Percentiles rank a stretch among this genome's conserved stretches.
Evolutionary conservation across 2,113 vertebrate genomes (phyloP).

Genomic region (Phyllopteryx taeniolatus): DNA sequence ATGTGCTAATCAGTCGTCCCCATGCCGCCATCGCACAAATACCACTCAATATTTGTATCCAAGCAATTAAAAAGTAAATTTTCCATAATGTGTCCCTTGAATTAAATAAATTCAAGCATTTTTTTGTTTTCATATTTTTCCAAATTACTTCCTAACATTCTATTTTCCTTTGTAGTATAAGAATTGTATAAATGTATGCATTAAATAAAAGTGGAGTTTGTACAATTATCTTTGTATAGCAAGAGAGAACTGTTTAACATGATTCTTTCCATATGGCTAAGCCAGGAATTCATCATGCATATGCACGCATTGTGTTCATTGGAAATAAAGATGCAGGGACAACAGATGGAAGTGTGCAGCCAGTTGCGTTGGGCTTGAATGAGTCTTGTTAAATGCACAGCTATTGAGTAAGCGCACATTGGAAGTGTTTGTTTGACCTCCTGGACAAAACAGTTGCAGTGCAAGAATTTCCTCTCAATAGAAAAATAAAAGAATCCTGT

Average conservation of each 20-base stretch:
- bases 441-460: neutral
- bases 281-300: constrained; percentile 4
- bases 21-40: too few species aligned
- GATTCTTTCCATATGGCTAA: constrained; percentile 33
- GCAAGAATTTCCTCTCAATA: neutral
- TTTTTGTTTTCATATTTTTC: too few species aligned
- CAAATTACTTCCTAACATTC: too few species aligned
- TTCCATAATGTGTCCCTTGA: too few species aligned
- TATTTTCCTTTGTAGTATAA: too few species aligned
- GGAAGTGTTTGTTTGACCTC: neutral
- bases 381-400: neutral
- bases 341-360: constrained; percentile 20
- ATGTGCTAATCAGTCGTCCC: too few species aligned
- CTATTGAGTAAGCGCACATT: neutral
- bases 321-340: constrained; percentile 17
- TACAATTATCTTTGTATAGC: neutral
- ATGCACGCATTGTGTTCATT: constrained; percentile 2
- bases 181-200: too few species aligned
- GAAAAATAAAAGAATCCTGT: neutral
- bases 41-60: too few species aligned
- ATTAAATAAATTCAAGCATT: too few species aligned
- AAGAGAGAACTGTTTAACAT: constrained; percentile 22
- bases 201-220: too few species aligned
- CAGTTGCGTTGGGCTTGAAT: neutral
- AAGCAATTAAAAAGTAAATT: too few species aligned